Evolutionary conservation across 2,888 invertebrate genomes (phyloP), one percentile per base, ranked within the genome.

Genomic region (Cabera pusaria): DNA sequence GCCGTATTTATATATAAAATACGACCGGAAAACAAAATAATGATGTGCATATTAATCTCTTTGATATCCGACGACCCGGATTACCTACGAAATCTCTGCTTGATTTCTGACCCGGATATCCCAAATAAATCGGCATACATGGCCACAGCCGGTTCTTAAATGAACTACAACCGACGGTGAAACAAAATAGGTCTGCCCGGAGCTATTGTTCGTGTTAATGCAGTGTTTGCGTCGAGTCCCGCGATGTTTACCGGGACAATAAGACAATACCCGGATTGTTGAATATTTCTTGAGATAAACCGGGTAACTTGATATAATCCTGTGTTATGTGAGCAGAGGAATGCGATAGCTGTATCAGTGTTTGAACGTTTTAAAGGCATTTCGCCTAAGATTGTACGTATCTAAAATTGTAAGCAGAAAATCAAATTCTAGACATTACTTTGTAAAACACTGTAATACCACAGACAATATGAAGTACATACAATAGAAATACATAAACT

Each of bases 121-220:
- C n/a, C n/a, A n/a, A n/a, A n/a, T n/a, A 49, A 44, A 37, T 3
- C 16, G 6, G 6, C 1, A 24, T 7, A 18, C 1, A 10, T 35
- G 26, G 39, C 23, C 24, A 23, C 14, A 7, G 31, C 45, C 40
- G 29, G 44, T 28, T 28, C 28, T 57, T 56, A 59, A 67, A 68
- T 64, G 56, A 60, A 66, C 44, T 61, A 57, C 51, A 59, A 40
- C 37, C 49, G 52, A 47, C 29, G 43, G 23, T 43, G 55, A 49
- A 60, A 59, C 53, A 65, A 64, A 67, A 61, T 53, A 56, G 51
- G 54, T 54, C 46, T 51, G 52, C 52, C 43, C 34, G 27, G 24
- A 39, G 52, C 57, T 39, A 64, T 66, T 69, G 64, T 65, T 48
- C 49, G 37, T 26, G 49, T 57, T 63, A 66, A 64, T 59, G 55